Conservation (phyloP, 2,797 vertebrate genomes). For the Streptopelia turtur region DNA sequence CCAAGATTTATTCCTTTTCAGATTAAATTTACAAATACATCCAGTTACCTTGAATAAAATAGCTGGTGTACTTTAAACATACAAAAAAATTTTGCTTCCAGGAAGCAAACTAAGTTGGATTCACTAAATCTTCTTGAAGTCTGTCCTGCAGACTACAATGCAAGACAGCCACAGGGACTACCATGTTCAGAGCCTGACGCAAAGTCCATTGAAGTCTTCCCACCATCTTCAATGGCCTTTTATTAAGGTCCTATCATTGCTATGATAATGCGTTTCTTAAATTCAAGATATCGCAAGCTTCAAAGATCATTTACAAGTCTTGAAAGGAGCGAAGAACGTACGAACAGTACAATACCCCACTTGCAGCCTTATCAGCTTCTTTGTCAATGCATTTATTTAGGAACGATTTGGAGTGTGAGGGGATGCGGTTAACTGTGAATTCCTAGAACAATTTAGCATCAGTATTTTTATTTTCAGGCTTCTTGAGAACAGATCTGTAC, state of each 20-base stretch:
- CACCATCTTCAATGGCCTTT: not conserved
- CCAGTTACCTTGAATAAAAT: conserved; percentile 46
- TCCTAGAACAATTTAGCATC: not conserved
- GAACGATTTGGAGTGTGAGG: not conserved
- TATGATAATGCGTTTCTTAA: not conserved
- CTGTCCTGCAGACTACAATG: not conserved
- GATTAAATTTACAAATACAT: conserved; percentile 57
- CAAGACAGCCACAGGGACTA: not conserved
- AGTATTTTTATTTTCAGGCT: not conserved
- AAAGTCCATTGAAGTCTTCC: not conserved
- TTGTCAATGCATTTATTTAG: not conserved
- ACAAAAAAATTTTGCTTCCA: conserved; percentile 24
- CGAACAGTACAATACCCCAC: not conserved
- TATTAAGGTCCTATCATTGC: not conserved
- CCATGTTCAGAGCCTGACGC: not conserved
- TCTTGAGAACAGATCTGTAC: not conserved
- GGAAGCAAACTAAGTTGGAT: conserved; percentile 2
- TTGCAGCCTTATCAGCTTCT: not conserved
- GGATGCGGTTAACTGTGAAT: not conserved
- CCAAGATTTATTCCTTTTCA: conserved; percentile 51
- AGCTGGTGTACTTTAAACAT: conserved; percentile 55
- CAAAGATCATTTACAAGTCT: not conserved
- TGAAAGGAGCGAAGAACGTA: not conserved
- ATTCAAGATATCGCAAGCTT: not conserved
- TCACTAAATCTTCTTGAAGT: not conserved